phyloP scores from a whole-genome alignment of 2,888 invertebrate species.

The Orthosia gracilis region DNA sequence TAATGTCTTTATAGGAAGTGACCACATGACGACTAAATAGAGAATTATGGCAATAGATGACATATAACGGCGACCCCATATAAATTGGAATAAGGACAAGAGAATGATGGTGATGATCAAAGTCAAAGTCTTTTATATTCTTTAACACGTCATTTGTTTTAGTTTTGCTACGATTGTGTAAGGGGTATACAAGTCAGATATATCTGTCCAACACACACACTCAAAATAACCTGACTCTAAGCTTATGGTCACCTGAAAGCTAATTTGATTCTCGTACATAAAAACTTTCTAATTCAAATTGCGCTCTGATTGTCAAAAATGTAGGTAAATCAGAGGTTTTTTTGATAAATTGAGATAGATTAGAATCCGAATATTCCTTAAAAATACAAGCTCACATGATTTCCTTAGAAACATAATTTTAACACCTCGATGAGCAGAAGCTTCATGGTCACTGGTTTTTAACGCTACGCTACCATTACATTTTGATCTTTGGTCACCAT shows the following conservation, averaged over 20 bases:
- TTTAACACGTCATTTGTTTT: not conserved
- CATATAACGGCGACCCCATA: too few relatives aligned
- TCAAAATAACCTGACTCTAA: too few relatives aligned
- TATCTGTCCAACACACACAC: too few relatives aligned
- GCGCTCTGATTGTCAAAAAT: not conserved
- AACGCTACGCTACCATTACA: constrained; percentile 14
- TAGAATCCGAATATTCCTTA: not conserved
- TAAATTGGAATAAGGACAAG: too few relatives aligned
- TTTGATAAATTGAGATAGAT: not conserved
- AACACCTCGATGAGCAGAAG: not conserved
- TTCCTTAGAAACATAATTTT: not conserved
- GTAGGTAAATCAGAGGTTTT: not conserved
- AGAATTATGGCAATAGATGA: too few relatives aligned
- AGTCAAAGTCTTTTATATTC: too few relatives aligned
- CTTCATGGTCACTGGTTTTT: constrained; percentile 26
- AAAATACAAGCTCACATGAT: not conserved
- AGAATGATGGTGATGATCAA: too few relatives aligned
- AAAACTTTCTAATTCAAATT: not conserved
- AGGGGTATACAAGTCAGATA: too few relatives aligned
- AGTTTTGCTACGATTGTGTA: not conserved
- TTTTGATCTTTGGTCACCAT: not conserved
- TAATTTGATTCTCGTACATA: not conserved
- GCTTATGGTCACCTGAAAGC: too few relatives aligned
- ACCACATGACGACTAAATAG: too few relatives aligned
- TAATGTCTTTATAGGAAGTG: too few relatives aligned